Percentiles rank a stretch among this genome's conserved stretches.
phyloP scores from a whole-genome alignment of 2,888 invertebrate genomes.

The Caenorhabditis macrosperma region DNA sequence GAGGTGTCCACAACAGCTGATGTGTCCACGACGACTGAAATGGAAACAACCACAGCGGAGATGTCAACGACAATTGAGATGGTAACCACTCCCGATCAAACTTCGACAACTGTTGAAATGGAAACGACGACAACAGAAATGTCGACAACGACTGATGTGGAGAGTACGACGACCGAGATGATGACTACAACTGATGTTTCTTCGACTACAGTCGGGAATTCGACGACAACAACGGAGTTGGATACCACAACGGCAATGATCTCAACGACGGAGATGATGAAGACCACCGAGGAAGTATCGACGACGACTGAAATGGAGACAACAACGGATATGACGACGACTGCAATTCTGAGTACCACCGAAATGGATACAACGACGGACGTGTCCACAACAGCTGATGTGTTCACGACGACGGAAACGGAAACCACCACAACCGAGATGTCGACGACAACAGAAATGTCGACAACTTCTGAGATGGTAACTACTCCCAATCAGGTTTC shows the following conservation, averaged over 20 bases:
- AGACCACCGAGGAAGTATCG: neutral
- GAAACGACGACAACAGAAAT: neutral
- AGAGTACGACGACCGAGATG: neutral
- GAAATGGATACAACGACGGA: neutral
- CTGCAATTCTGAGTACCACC: too few relatives aligned
- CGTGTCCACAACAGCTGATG: neutral
- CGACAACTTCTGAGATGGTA: neutral
- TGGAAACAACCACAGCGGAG: slow-evolving; percentile 1
- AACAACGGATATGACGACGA: neutral
- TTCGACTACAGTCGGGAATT: neutral
- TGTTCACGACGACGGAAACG: neutral
- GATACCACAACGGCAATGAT: neutral
- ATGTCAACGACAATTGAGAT: slow-evolving; percentile 1
- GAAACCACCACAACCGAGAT: neutral
- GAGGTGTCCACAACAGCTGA: neutral
- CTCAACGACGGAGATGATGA: neutral
- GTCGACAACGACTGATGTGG: neutral
- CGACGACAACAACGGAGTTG: slow-evolving; percentile 1
- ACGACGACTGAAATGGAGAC: neutral
- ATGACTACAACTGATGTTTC: neutral
- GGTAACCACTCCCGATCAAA: slow-evolving; percentile 8
- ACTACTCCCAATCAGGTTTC: neutral
- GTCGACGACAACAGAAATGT: neutral
- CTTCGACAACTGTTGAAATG: slow-evolving; percentile 8
- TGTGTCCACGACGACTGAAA: neutral